Conservation (phyloP, 2,888 invertebrate genomes). For the Liposcelis brunnea region DNA sequence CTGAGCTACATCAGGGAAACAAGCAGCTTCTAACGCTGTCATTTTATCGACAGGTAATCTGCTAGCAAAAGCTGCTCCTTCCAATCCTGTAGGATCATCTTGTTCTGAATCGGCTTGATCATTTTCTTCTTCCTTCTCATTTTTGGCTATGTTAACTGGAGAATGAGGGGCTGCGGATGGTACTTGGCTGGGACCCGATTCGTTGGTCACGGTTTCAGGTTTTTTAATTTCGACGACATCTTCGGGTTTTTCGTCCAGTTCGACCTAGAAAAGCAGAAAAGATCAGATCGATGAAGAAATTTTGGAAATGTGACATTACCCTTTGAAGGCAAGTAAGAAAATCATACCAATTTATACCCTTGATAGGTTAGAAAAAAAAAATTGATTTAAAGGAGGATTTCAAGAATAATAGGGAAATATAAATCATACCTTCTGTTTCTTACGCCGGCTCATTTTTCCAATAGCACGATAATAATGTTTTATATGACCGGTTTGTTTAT, state of each 20-base stretch:
- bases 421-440: no score
- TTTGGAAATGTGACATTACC: no score
- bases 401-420: no score
- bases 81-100: slow-evolving; percentile 46
- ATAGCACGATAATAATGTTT: no score
- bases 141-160: slow-evolving; percentile 14
- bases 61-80: slow-evolving; percentile 88
- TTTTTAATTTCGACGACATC: neutral
- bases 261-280: slow-evolving; percentile 1
- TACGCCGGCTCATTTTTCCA: no score
- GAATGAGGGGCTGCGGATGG: slow-evolving; percentile 10
- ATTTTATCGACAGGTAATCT: slow-evolving; percentile 87
- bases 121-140: slow-evolving; percentile 24
- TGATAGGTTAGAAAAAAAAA: no score
- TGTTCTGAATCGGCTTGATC: slow-evolving; percentile 31
- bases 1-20: slow-evolving; percentile 80
- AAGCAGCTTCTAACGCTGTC: slow-evolving; percentile 82
- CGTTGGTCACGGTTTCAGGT: neutral
- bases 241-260: neutral
- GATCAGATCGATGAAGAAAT: no score
- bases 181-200: slow-evolving; percentile 4
- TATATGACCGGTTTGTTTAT: no score
- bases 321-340: neutral
- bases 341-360: neutral
- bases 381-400: no score